These are phyloP conservation scores for Brachirus orientalis DNA, from an alignment of 2,113 vertebrate species.

Conservation along the genomic window DNA sequence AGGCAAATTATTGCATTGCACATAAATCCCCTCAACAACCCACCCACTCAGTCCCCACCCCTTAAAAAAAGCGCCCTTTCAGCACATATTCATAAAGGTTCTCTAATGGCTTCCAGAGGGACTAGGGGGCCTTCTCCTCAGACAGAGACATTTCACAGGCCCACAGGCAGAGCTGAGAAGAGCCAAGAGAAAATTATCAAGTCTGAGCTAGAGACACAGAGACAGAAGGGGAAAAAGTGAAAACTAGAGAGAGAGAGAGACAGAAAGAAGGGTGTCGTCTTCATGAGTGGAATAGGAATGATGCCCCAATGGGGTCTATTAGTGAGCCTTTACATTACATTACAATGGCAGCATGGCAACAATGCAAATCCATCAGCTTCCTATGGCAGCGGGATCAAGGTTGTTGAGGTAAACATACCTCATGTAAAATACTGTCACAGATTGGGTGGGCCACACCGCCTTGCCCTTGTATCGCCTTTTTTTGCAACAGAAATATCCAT, in stretches of 20 bases:
- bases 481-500: not conserved
- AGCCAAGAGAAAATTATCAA: constrained; percentile 67
- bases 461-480: not conserved
- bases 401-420: constrained; percentile 41
- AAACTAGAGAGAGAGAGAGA: not conserved
- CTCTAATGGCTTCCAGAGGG: constrained; percentile 84
- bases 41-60: constrained; percentile 57
- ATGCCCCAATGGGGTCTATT: constrained; percentile 85
- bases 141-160: constrained; percentile 77
- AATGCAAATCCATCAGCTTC: constrained; percentile 55
- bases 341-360: constrained; percentile 63
- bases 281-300: constrained; percentile 82
- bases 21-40: constrained; percentile 52
- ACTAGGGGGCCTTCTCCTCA: constrained; percentile 71
- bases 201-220: constrained; percentile 24
- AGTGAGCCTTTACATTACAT: constrained; percentile 79
- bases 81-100: constrained; percentile 82
- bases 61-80: constrained; percentile 70
- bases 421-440: constrained; percentile 18
- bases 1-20: constrained; percentile 53
- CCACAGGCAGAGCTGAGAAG: constrained; percentile 66
- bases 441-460: constrained; percentile 1
- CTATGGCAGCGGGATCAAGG: constrained; percentile 41
- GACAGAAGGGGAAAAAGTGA: not conserved
- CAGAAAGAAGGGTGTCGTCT: constrained; percentile 70